phyloP scores from a whole-genome alignment of 1,140 invertebrate genomes.

The Cyrtorhinus lividipennis region DNA sequence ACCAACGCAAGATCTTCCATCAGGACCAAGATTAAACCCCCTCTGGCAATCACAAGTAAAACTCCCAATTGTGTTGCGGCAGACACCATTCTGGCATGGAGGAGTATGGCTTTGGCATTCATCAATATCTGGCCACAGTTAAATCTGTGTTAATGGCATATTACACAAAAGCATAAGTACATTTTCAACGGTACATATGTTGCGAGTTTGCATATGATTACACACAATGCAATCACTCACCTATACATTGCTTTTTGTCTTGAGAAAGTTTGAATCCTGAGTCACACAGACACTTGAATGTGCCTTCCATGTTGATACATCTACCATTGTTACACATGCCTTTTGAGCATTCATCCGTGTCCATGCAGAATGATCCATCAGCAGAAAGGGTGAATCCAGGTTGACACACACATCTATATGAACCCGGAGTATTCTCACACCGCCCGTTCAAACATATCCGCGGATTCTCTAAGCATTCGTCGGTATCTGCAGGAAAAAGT shows the following conservation, averaged over 20 bases:
- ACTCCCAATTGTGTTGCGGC: slow-evolving; percentile 49
- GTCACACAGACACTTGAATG: slow-evolving; percentile 67
- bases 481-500: slow-evolving; percentile 59
- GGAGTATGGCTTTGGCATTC: slow-evolving; percentile 51
- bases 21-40: slow-evolving; percentile 67
- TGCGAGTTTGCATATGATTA: neutral
- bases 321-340: slow-evolving; percentile 53
- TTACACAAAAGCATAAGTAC: slow-evolving; percentile 4
- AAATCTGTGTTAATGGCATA: slow-evolving; percentile 14
- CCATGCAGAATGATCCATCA: slow-evolving; percentile 58
- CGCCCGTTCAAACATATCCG: slow-evolving; percentile 61
- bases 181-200: too few relatives aligned
- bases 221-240: slow-evolving; percentile 34
- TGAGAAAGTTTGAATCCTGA: slow-evolving; percentile 51
- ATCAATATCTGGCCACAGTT: slow-evolving; percentile 46
- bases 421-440: slow-evolving; percentile 53
- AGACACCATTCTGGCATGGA: slow-evolving; percentile 55
- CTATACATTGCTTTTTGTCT: slow-evolving; percentile 37
- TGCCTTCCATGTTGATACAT: slow-evolving; percentile 62
- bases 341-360: slow-evolving; percentile 64
- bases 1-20: slow-evolving; percentile 69
- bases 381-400: slow-evolving; percentile 52
- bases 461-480: slow-evolving; percentile 72
- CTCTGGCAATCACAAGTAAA: slow-evolving; percentile 64
- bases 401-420: slow-evolving; percentile 63